Percentiles rank a stretch among this genome's conserved stretches.
Evolutionary conservation across 2,797 vertebrate species (phyloP).

Genomic region (Xiphophorus birchmanni): DNA sequence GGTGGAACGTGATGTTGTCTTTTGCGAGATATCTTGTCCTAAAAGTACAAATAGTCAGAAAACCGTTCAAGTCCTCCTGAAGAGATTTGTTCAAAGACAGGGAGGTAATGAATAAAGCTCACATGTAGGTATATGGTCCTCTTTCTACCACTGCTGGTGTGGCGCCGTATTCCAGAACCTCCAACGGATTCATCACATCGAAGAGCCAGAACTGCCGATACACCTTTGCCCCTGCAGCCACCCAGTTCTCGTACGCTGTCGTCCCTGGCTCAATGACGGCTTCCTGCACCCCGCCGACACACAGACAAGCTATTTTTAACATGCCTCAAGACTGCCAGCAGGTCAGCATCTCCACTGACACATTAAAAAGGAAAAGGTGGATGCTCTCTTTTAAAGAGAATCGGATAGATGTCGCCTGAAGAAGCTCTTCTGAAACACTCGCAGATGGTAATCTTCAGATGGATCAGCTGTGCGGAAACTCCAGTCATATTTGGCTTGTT

Average conservation of each 20-base stretch:
- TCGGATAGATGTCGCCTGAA: background rate
- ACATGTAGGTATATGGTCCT: slow-evolving; percentile 95
- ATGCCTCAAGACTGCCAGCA: slow-evolving; percentile 57
- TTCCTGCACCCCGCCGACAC: slow-evolving; percentile 78
- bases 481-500: slow-evolving; percentile 30
- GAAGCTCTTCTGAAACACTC: slow-evolving; percentile 8
- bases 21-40: slow-evolving; percentile 90
- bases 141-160: slow-evolving; percentile 82
- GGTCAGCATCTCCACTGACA: slow-evolving; percentile 58
- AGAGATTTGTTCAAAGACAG: background rate
- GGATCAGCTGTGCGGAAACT: slow-evolving; percentile 17
- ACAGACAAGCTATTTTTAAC: slow-evolving; percentile 74
- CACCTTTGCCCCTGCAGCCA: slow-evolving; percentile 78
- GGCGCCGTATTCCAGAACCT: slow-evolving; percentile 73
- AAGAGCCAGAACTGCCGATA: slow-evolving; percentile 95
- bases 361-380: slow-evolving; percentile 31
- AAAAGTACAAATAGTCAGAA: slow-evolving; percentile 34
- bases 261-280: slow-evolving; percentile 87
- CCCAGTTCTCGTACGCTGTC: slow-evolving; percentile 88
- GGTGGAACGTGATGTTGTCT: slow-evolving; percentile 77
- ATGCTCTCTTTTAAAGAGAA: slow-evolving; percentile 21
- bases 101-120: slow-evolving; percentile 21
- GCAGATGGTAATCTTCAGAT: slow-evolving; percentile 35
- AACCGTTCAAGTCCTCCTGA: background rate
- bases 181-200: slow-evolving; percentile 85